Evolutionary conservation across 2,113 vertebrate species (phyloP).

Genomic region (Phalacrocorax carbo): DNA sequence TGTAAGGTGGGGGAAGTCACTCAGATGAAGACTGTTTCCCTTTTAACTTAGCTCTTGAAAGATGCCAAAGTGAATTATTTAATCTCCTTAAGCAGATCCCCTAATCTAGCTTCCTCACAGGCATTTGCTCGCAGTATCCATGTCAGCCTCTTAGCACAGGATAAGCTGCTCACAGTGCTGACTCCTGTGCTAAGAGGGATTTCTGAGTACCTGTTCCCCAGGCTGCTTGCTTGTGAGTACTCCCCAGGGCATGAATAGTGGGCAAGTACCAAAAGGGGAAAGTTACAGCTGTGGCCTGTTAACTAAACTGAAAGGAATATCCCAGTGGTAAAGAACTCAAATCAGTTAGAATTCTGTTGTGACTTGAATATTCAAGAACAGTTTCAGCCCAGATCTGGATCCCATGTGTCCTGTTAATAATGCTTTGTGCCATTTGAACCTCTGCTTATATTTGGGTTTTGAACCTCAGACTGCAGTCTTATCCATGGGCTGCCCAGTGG

Average conservation of each 20-base stretch:
- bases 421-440: neutral
- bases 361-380: neutral
- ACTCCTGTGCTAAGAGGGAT: neutral
- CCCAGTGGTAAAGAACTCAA: neutral
- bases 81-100: neutral
- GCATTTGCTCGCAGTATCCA: neutral
- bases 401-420: neutral
- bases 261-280: neutral
- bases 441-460: neutral
- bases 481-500: neutral
- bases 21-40: neutral
- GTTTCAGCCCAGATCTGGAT: neutral
- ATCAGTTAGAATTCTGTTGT: neutral
- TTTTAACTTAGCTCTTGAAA: neutral
- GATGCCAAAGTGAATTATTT: neutral
- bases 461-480: neutral
- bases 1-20: neutral
- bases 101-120: neutral
- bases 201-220: neutral
- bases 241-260: neutral
- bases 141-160: neutral
- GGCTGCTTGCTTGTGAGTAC: neutral
- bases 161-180: neutral
- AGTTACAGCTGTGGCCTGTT: neutral
- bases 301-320: neutral